Evolutionary conservation across 2,888 invertebrate species (phyloP).

Genomic region (Alentia gelatinosa): DNA sequence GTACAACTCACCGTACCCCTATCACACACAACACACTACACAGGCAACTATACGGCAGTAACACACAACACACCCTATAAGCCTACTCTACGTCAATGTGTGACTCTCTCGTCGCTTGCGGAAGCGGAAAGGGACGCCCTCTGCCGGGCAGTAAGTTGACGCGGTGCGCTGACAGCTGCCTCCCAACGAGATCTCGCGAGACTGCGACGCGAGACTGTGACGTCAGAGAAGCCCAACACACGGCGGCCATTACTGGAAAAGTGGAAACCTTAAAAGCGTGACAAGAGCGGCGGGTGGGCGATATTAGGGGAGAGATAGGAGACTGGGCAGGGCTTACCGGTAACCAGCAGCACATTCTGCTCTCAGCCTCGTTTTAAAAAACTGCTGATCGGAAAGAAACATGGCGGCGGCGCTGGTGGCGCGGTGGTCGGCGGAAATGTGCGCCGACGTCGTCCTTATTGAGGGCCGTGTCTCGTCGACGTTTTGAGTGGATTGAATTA

Average conservation of each 20-base stretch:
- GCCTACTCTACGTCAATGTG: no score
- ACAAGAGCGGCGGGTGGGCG: not conserved
- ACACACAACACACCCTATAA: no score
- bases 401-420: not conserved
- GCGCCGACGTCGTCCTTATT: not conserved
- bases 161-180: not conserved
- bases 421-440: not conserved
- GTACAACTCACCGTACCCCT: no score
- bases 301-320: not conserved
- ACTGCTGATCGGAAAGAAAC: not conserved
- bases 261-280: slow-evolving; percentile 1
- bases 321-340: no score
- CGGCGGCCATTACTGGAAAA: not conserved
- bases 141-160: not conserved
- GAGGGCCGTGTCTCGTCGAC: not conserved
- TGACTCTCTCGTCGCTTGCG: no score
- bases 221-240: not conserved
- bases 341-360: no score
- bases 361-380: not conserved
- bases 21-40: no score
- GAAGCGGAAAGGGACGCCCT: not conserved
- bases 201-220: not conserved
- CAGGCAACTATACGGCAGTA: no score
- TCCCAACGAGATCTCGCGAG: not conserved
- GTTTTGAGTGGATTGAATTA: not conserved